Evolutionary conservation across 2,888 invertebrate species (phyloP).

Genomic region (Lymantria monacha): DNA sequence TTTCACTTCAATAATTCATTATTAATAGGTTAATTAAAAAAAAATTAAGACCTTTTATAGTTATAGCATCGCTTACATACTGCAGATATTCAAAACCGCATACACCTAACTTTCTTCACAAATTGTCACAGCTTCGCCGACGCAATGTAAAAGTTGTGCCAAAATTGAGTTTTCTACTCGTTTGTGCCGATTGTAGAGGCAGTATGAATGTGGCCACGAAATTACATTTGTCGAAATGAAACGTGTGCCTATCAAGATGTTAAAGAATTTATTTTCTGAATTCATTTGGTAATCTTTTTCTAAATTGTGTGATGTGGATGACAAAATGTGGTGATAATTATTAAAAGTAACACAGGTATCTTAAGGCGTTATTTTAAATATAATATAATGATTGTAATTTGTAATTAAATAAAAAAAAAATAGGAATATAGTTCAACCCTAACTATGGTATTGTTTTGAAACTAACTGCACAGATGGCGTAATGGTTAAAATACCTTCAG

Average conservation of each 20-base stretch:
- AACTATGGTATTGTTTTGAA: too few species aligned
- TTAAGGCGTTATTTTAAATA: too few species aligned
- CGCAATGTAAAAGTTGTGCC: conserved; percentile 38
- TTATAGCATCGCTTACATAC: conserved; percentile 3
- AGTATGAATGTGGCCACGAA: conserved; percentile 38
- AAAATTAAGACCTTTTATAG: neutral
- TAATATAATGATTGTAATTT: too few species aligned
- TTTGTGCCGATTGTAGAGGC: conserved; percentile 52
- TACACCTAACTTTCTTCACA: conserved; percentile 39
- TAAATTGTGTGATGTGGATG: neutral
- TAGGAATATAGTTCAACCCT: too few species aligned
- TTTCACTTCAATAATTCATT: too few species aligned
- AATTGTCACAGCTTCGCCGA: conserved; percentile 40
- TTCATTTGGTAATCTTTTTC: conserved; percentile 4
- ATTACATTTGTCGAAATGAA: conserved; percentile 44
- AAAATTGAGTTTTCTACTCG: conserved; percentile 48
- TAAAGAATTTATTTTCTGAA: conserved; percentile 11
- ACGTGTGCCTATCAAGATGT: conserved; percentile 24
- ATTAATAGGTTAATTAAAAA: neutral
- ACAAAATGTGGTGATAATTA: too few species aligned
- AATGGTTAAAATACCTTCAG: too few species aligned
- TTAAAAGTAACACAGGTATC: too few species aligned
- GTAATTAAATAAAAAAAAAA: too few species aligned
- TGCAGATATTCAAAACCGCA: conserved; percentile 36
- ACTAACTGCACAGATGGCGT: too few species aligned